Evolutionary conservation across 2,888 invertebrate species (phyloP), one percentile per base, ranked within the genome.

Genomic region (Augiades crinisus): DNA sequence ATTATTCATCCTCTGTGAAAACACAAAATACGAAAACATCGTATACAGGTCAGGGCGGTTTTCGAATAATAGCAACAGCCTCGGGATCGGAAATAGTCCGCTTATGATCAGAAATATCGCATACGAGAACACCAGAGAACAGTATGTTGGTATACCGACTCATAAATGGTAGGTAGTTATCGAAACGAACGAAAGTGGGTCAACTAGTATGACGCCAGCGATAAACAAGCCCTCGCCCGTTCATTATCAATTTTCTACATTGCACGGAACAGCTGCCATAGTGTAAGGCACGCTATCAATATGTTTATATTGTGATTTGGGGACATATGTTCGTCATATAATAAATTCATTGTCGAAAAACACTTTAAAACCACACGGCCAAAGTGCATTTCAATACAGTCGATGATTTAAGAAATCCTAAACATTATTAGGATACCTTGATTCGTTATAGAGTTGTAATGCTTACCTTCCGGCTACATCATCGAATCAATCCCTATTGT

Each of bases 141-240:
- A 65, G 67, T 75, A 68, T 65, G 66, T 67, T 73, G 68, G 63
- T 70, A 63, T 77, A 68, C 24, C n/a, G n/a, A 24, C 17, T 43
- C 27, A 33, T 50, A 78, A 81, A 78, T 81, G 75, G 76, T 78
- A 62, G 75, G 76, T 78, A 62, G 59, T 64, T 63, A 84, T 82
- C 79, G 82, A 79, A 81, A 80, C 67, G 72, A 69, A 70, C 65
- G 72, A 73, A 88, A 84, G 77, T 88, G 66, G 88, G 88, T 88
- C 88, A 85, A 77, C 76, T 74, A 69, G 76, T 65, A 81, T 84
- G 86, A 87, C 87, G 87, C 75, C 72, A 75, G 74, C 83, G 86
- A 87, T 85, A 85, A 85, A 81, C 72, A 75, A 72, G 78, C 79
- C 78, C 79, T 81, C 63, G 67, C 63, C 62, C 73, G 76, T 79